Evolutionary conservation across 2,797 vertebrate genomes (phyloP).

Genomic region (Benthosema pterotum): DNA sequence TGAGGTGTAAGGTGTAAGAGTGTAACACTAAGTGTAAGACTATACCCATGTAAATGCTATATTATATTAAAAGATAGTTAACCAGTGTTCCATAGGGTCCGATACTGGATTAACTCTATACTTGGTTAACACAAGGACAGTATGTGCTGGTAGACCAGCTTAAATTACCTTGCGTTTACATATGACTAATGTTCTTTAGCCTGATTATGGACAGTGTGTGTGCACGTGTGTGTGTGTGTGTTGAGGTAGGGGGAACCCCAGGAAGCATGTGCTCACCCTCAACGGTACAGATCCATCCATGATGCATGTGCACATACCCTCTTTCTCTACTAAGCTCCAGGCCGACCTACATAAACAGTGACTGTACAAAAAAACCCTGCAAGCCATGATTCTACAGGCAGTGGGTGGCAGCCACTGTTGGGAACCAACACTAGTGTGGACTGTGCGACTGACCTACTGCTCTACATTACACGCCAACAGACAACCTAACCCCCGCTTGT

Average conservation of each 20-base stretch:
- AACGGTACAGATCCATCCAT: conserved; percentile 89
- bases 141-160: no score
- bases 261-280: conserved; percentile 89
- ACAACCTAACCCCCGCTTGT: conserved; percentile 38
- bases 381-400: conserved; percentile 27
- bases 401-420: conserved; percentile 17
- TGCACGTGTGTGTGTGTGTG: no score
- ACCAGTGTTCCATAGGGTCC: no score
- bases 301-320: conserved; percentile 61
- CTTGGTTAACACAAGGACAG: no score
- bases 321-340: conserved; percentile 40
- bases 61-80: no score
- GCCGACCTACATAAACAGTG: conserved; percentile 37
- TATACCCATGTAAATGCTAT: no score
- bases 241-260: conserved; percentile 71
- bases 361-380: conserved; percentile 6
- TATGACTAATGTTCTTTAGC: no score
- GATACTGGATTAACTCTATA: no score
- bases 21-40: no score
- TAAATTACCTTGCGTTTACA: no score
- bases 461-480: conserved; percentile 12
- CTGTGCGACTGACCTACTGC: conserved; percentile 28
- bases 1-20: no score
- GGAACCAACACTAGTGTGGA: not conserved
- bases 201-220: no score